Base-by-base conservation (phyloP, 2,113 vertebrate species). In the Cygnus atratus region DNA sequence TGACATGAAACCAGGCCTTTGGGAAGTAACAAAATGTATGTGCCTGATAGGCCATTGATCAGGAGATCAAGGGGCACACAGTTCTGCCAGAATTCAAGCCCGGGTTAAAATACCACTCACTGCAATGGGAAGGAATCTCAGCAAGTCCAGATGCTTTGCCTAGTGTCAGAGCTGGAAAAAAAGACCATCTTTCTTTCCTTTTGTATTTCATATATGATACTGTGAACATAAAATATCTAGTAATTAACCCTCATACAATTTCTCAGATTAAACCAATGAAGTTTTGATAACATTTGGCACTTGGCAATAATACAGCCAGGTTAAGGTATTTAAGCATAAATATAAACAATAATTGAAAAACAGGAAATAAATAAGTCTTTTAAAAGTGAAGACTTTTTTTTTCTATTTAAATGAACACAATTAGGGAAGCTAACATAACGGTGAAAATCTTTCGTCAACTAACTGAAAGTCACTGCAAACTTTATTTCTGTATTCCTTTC, bases 281-380 rank as follows among this genome's bases (percentile, higher is more conserved):
- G 6, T 88, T 92, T 91, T 29, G 80, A 92, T 72, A 97, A 91
- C 86, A 96, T 98, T 98, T 98, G 98, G 97, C 97, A 98, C 96
- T 96, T 95, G 96, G 97, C 95, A 98, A 92, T 96, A 97, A 97
- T 89, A 96, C 97, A 96, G 95, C 95, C 96, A 97, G 97, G 89
- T 97, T 92, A 97, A 97, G 83, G 84, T 96, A 96, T 95, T 90
- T 93, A 95, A 92, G 93, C 93, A 98, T 98, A 98, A 98, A 98
- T 98, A 97, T 73, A 97, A 98, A 96, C 85, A 97, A 97, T 97
- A 97, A 93, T 90, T 29, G 20, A 91, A 63, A 93, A 93, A 57
- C 80, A 95, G 65, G 91, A 98, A 98, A 98, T 98, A 98, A 98
- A 98, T 98, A 98, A 74, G 92, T 76, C 88, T 89, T 74, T 92